Conservation (phyloP, 2,113 vertebrate genomes). For the Hippoglossus stenolepis region DNA sequence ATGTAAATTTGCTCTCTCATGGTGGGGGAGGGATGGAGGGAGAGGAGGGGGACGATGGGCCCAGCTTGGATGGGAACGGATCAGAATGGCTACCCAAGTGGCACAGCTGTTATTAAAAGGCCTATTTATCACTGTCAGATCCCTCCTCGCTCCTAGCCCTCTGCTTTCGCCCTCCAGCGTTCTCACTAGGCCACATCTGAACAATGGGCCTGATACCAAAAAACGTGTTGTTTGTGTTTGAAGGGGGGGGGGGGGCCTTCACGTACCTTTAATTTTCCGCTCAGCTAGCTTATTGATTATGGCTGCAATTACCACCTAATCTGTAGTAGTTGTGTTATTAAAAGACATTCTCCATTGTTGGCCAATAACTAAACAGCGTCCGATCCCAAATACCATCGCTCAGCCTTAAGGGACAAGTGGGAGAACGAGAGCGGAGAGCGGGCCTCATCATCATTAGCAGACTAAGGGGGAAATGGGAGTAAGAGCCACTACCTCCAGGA, state of each 20-base stretch:
- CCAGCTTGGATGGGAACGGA: slow-evolving; percentile 71
- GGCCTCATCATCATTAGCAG: slow-evolving; percentile 85
- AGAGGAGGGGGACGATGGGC: slow-evolving; percentile 45
- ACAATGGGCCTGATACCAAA: slow-evolving; percentile 79
- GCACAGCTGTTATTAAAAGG: slow-evolving; percentile 89
- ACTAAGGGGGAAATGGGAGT: slow-evolving; percentile 72
- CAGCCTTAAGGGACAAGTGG: slow-evolving; percentile 81
- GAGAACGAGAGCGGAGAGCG: slow-evolving; percentile 54
- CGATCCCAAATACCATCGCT: slow-evolving; percentile 81
- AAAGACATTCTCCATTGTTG: slow-evolving; percentile 86
- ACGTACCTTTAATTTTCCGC: slow-evolving; percentile 86
- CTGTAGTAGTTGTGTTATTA: slow-evolving; percentile 86
- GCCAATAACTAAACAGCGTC: slow-evolving; percentile 88
- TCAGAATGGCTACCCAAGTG: slow-evolving; percentile 82
- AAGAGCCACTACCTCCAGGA: slow-evolving; percentile 76
- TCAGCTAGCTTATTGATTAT: slow-evolving; percentile 86
- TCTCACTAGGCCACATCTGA: slow-evolving; percentile 81
- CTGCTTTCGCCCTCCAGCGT: slow-evolving; percentile 77
- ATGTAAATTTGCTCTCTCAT: slow-evolving; percentile 74
- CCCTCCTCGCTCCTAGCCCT: slow-evolving; percentile 79
- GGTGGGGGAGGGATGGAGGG: slow-evolving; percentile 21
- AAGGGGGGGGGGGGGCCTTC: slow-evolving; percentile 32
- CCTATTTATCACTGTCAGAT: slow-evolving; percentile 89
- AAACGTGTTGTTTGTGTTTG: slow-evolving; percentile 47
- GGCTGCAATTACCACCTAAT: slow-evolving; percentile 86